A percentile compares a stretch with the other conserved stretches of the same genome.
Conservation (phyloP, 2,113 vertebrate genomes). For the Macroglossus sobrinus region DNA sequence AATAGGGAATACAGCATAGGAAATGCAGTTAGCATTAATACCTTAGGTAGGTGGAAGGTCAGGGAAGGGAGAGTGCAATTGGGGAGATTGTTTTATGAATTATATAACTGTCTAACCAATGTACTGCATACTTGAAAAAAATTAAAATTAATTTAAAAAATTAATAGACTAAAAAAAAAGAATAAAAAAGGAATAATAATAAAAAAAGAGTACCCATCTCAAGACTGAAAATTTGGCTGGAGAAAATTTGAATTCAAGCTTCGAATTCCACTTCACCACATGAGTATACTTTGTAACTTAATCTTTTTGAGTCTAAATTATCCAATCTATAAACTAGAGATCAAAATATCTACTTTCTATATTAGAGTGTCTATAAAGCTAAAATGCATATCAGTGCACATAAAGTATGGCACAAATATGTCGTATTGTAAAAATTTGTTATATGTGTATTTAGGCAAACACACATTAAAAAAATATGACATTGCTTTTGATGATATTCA, state of each 20-base stretch:
- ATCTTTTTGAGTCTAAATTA: neutral
- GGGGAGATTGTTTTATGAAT: no score
- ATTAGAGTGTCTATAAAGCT: neutral
- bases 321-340: neutral
- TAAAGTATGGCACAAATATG: neutral
- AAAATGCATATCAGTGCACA: neutral
- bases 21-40: no score
- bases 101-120: no score
- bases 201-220: neutral
- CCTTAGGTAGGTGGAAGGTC: no score
- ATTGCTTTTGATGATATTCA: neutral
- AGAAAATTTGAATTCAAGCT: neutral
- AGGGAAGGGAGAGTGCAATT: no score
- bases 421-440: neutral
- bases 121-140: no score
- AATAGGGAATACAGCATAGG: no score
- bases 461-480: neutral
- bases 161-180: no score
- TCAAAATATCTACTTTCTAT: neutral
- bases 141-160: no score
- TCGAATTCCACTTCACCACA: neutral
- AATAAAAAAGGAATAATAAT: no score
- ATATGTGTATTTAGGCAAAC: neutral
- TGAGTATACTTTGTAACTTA: neutral
- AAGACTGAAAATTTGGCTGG: neutral